Base-by-base conservation (phyloP, 2,113 vertebrate species). In the Charina bottae region DNA sequence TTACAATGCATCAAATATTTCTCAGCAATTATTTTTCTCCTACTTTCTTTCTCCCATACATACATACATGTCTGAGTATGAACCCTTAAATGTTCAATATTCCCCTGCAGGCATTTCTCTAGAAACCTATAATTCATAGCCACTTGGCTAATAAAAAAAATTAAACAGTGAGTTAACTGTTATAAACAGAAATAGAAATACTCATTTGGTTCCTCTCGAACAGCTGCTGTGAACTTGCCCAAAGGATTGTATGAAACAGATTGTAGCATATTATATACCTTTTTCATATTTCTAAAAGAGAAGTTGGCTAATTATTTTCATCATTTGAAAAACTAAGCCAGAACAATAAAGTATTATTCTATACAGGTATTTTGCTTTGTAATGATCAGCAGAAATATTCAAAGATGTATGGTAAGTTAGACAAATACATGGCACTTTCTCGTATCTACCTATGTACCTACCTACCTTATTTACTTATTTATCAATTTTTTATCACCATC, bases 61-160 rank as follows among this genome's bases (percentile, higher is more conserved):
- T 59, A 33, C 15, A 13, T 2, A 49, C 42, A 60, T 94, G 42
- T 92, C 60, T 91, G 7, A 93, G 95, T 60, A 93, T 90, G 91
- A 94, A 33, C n/a, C 53, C 23, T 91, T 93, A 91, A 94, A 88
- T 37, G 78, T 4, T 54, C 33, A 42, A 93, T 33, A 89, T 93
- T 86, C 24, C 68, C 59, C 37, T 59, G 92, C 1, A 54, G 93
- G 53, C 6, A 42, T 88, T 5, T 90, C 17, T 59, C 85, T 21
- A 93, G 88, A 88, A 96, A 90, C 10, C 21, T 86, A 87, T 55
- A 89, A 83, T 60, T 92, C 42, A 92, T 94, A 21, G 94, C 12
- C 87, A 85, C 49, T 92, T 56, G 90, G 84, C 68, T 94, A 94
- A 94, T 78, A 92, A 72, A 94, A 92, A 94, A 28, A 33, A 94